These are phyloP conservation scores for Odontothrips loti DNA, from an alignment of 2,888 invertebrate genomes.

Conservation along the genomic window DNA sequence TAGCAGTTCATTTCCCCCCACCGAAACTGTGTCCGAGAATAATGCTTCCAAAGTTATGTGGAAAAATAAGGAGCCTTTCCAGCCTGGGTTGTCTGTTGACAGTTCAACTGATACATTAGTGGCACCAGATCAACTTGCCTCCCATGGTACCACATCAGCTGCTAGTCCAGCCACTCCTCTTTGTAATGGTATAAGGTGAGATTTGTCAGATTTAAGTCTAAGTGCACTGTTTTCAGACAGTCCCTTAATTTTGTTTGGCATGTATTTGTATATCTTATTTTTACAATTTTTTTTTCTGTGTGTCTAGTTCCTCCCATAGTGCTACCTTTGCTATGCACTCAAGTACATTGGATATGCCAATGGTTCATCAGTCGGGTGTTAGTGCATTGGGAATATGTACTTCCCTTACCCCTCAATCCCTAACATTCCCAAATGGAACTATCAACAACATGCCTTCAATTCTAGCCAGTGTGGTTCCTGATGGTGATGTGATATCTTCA, in stretches of 20 bases:
- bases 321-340: neutral
- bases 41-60: neutral
- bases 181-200: constrained; percentile 15
- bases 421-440: constrained; percentile 5
- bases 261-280: neutral
- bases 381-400: neutral
- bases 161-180: neutral
- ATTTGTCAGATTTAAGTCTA: neutral
- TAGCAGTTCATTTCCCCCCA: neutral
- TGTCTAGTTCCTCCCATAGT: neutral
- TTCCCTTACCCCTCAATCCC: neutral
- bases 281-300: neutral
- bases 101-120: constrained; percentile 56
- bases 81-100: constrained; percentile 47
- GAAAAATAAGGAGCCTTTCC: neutral
- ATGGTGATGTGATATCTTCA: constrained; percentile 33
- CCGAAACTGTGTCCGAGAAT: neutral
- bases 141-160: neutral
- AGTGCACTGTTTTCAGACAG: too few species aligned
- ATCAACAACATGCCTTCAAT: neutral
- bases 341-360: neutral
- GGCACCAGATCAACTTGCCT: neutral
- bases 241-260: neutral
- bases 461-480: constrained; percentile 21
- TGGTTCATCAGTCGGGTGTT: neutral